These are phyloP conservation scores for Amaurobius ferox DNA, from an alignment of 2,888 invertebrate species.

Conservation along the genomic window DNA sequence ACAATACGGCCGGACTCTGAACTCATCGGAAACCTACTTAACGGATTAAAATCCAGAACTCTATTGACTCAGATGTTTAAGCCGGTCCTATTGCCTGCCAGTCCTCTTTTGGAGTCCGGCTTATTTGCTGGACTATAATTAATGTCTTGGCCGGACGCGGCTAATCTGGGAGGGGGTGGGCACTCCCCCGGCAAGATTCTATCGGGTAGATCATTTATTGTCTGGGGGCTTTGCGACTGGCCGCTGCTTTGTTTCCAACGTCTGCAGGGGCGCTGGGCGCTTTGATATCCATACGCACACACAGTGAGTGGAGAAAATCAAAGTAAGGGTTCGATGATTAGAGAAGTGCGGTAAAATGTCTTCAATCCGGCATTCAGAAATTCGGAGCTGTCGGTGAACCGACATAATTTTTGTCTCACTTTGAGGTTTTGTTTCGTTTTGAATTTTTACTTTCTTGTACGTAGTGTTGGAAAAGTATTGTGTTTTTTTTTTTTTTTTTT, in stretches of 20 bases:
- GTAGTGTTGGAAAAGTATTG: too few relatives aligned
- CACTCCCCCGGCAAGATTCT: background rate
- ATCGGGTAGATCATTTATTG: conserved; percentile 10
- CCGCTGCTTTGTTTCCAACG: background rate
- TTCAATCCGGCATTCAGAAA: too few relatives aligned
- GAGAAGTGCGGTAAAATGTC: too few relatives aligned
- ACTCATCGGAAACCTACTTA: conserved; percentile 48
- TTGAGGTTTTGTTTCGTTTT: too few relatives aligned
- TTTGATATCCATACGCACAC: background rate
- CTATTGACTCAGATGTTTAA: conserved; percentile 41
- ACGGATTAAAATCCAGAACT: conserved; percentile 42
- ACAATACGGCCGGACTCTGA: conserved; percentile 24
- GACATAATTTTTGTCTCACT: too few relatives aligned
- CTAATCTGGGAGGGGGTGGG: background rate
- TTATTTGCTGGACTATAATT: conserved; percentile 39
- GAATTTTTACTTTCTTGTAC: too few relatives aligned
- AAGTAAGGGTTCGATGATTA: too few relatives aligned
- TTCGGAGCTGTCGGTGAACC: too few relatives aligned
- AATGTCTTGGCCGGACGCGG: conserved; percentile 41
- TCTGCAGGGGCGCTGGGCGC: background rate
- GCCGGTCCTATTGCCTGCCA: background rate
- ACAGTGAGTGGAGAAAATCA: too few relatives aligned
- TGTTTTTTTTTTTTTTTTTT: too few relatives aligned
- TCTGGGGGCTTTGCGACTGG: conserved; percentile 2
- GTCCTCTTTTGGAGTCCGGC: conserved; percentile 26